phyloP scores from a whole-genome alignment of 2,113 vertebrate species.

The Fulmarus glacialis region DNA sequence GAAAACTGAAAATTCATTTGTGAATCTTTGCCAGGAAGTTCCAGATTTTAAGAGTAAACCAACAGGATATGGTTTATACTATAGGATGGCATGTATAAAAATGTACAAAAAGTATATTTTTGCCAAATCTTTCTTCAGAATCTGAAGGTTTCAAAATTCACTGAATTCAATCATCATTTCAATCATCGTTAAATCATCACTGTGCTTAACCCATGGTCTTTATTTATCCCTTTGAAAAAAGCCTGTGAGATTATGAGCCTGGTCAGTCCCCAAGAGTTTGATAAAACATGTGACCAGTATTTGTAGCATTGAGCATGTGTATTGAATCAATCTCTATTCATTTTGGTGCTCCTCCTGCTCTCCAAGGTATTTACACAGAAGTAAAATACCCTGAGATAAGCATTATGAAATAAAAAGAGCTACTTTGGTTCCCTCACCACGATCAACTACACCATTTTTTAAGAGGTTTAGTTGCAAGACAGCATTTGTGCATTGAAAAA shows the following conservation, averaged over 20 bases:
- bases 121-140: neutral
- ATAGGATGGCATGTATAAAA: rapidly evolving
- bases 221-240: neutral
- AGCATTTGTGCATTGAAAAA: neutral
- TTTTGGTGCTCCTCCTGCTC: neutral
- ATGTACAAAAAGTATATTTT: neutral
- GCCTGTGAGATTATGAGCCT: neutral
- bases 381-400: neutral
- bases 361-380: neutral
- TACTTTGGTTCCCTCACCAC: neutral
- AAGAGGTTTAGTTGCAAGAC: neutral
- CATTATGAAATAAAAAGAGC: neutral
- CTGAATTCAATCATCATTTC: neutral
- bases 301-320: neutral
- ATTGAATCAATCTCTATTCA: neutral
- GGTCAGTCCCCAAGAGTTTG: neutral
- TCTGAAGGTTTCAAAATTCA: neutral
- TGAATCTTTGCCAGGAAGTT: neutral
- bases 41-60: neutral
- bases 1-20: neutral
- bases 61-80: neutral
- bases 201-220: neutral
- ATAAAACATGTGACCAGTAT: neutral
- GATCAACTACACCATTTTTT: neutral
- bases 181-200: neutral